These are phyloP conservation scores for Talpa occidentalis DNA, from an alignment of 2,113 vertebrate genomes.

Conservation along the genomic window DNA sequence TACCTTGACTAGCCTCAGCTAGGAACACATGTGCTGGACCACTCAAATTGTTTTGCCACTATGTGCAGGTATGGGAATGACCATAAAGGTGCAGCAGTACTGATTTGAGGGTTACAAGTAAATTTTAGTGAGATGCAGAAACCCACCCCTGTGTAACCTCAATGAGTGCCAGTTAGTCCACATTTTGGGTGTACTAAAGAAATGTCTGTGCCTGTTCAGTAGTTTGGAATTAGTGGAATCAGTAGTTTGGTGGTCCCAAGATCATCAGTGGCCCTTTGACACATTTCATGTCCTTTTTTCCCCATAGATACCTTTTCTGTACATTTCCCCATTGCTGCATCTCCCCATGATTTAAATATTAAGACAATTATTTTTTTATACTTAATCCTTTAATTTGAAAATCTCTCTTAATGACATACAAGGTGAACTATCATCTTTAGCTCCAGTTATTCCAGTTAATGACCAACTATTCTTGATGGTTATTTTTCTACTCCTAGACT, in stretches of 20 bases:
- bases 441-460: neutral
- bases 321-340: no score
- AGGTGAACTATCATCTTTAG: neutral
- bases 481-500: no score
- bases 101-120: neutral
- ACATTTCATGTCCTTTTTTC: neutral
- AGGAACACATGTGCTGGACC: neutral
- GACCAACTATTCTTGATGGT: neutral
- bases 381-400: neutral
- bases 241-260: neutral
- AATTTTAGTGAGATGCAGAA: neutral
- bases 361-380: neutral
- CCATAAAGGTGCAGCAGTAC: neutral
- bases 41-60: neutral
- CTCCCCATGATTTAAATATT: neutral
- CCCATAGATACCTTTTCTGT: neutral
- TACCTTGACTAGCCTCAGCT: no score
- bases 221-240: no score
- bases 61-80: no score
- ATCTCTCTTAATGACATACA: neutral
- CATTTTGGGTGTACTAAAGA: neutral
- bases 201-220: neutral
- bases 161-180: neutral
- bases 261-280: neutral
- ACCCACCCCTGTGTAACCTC: neutral